phyloP scores from a whole-genome alignment of 2,797 vertebrate genomes.

The Microcaecilia unicolor region DNA sequence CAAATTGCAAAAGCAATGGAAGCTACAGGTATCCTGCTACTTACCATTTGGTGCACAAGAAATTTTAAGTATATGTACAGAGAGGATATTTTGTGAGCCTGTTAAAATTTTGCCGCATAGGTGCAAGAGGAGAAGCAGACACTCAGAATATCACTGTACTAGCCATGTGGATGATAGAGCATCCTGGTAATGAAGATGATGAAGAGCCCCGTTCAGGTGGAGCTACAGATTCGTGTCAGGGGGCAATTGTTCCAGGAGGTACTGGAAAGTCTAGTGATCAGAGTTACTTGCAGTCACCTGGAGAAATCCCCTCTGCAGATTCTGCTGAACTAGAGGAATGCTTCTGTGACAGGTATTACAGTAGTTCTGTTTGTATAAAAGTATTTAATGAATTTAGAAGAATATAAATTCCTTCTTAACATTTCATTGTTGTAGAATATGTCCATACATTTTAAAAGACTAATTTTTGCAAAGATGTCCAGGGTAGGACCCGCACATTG shows the following conservation, averaged over 20 bases:
- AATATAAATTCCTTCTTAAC: no score
- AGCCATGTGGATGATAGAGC: conserved; percentile 98
- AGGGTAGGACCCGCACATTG: no score
- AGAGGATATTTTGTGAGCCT: no score
- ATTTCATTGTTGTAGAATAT: no score
- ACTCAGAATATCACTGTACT: conserved; percentile 95
- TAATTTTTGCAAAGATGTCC: no score
- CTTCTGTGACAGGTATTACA: conserved; percentile 79
- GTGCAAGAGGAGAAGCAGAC: conserved; percentile 86
- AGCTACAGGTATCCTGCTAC: conserved; percentile 77
- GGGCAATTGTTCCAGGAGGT: conserved; percentile 47
- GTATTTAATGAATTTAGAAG: no score
- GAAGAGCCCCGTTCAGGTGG: conserved; percentile 67
- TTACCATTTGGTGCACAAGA: no score
- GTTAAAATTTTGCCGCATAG: conserved; percentile 37
- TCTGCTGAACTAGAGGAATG: conserved; percentile 84
- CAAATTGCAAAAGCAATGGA: conserved; percentile 96
- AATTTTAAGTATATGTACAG: no score
- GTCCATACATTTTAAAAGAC: no score
- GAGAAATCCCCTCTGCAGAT: conserved; percentile 78
- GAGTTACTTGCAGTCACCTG: conserved; percentile 72
- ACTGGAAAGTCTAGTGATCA: conserved; percentile 77
- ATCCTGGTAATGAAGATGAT: conserved; percentile 80
- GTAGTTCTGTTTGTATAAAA: background rate
- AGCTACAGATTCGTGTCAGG: conserved; percentile 52